Conservation (phyloP, 2,113 vertebrate species). For the Carassius auratus region DNA sequence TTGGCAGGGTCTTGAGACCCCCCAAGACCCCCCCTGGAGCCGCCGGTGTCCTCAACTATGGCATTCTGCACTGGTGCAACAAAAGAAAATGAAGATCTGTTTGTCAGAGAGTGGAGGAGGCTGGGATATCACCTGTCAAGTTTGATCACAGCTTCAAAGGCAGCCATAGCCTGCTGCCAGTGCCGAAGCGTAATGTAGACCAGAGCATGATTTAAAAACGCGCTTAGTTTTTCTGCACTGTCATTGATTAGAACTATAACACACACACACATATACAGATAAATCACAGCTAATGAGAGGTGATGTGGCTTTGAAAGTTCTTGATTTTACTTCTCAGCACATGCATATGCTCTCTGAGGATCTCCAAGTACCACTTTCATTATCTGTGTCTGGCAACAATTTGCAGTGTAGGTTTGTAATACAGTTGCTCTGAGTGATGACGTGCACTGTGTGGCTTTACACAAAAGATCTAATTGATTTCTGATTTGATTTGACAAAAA, state of each 20-base stretch:
- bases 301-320: not conserved
- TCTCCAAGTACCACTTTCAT: not conserved
- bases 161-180: conserved; percentile 74
- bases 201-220: conserved; percentile 78
- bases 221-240: conserved; percentile 70
- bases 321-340: not conserved
- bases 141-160: conserved; percentile 78
- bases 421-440: too few relatives aligned
- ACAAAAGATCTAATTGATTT: not conserved
- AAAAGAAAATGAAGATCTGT: conserved; percentile 19
- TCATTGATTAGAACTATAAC: conserved; percentile 77
- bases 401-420: not conserved
- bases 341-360: not conserved
- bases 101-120: not conserved
- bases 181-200: conserved; percentile 70
- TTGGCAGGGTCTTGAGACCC: too few relatives aligned
- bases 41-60: not conserved
- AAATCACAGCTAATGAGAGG: not conserved
- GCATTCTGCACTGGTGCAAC: not conserved
- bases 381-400: not conserved
- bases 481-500: rapidly evolving
- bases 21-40: too few relatives aligned
- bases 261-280: conserved; percentile 48
- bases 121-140: conserved; percentile 72
- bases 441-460: not conserved